These are phyloP conservation scores for Apogon talboti DNA, from an alignment of 2,797 vertebrate genomes.

Conservation along the genomic window DNA sequence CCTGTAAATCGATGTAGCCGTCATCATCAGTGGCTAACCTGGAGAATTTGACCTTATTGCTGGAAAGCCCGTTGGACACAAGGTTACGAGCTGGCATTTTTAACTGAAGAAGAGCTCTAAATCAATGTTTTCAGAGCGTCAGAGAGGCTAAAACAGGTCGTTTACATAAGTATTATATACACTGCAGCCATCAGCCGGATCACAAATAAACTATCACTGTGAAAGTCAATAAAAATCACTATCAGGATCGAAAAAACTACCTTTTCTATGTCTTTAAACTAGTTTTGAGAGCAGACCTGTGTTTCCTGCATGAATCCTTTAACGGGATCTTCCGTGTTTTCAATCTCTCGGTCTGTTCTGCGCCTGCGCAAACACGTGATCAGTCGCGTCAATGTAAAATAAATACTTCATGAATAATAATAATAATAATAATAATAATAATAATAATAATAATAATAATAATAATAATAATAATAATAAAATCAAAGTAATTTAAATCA, in stretches of 20 bases:
- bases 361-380: constrained; percentile 46
- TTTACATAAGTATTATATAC: constrained; percentile 11
- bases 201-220: background rate
- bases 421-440: too few species aligned
- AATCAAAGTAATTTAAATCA: too few species aligned
- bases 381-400: too few species aligned
- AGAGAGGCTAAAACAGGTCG: background rate
- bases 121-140: constrained; percentile 1
- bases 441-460: too few species aligned
- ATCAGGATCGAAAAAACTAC: fast-evolving
- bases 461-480: too few species aligned
- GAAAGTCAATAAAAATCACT: background rate
- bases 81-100: constrained; percentile 91
- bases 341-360: background rate
- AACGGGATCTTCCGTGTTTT: constrained; percentile 50
- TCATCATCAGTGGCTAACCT: constrained; percentile 91
- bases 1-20: constrained; percentile 96
- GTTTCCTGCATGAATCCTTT: background rate
- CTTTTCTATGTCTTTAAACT: background rate
- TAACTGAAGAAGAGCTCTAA: constrained; percentile 18
- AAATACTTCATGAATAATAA: too few species aligned
- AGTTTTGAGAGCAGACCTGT: background rate
- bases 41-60: constrained; percentile 92
- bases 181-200: background rate
- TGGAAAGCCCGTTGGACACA: constrained; percentile 82